Evolutionary conservation across 2,888 invertebrate genomes (phyloP).

Genomic region (Chrysopilus asiliformis): DNA sequence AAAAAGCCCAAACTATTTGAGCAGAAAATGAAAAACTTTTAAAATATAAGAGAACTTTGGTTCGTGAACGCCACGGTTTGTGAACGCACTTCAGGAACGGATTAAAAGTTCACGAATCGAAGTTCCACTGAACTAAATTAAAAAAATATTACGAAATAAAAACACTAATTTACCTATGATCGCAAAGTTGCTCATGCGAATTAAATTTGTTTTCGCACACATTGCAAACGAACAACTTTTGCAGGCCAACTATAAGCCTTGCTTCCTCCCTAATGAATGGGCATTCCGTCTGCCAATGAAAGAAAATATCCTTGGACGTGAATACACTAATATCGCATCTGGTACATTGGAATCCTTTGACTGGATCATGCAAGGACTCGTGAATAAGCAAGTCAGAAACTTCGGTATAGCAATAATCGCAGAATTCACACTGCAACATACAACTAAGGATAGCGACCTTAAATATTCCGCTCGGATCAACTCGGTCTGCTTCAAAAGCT

Average conservation of each 20-base stretch:
- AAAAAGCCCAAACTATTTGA: too few species aligned
- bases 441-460: constrained; percentile 25
- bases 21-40: too few species aligned
- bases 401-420: constrained; percentile 44
- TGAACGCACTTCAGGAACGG: too few species aligned
- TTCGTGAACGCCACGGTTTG: too few species aligned
- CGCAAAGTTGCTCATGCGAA: constrained; percentile 28
- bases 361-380: constrained; percentile 26
- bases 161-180: constrained; percentile 31
- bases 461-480: constrained; percentile 15
- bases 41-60: too few species aligned
- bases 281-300: constrained; percentile 42
- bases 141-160: too few species aligned
- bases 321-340: constrained; percentile 35
- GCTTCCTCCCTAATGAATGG: constrained; percentile 25
- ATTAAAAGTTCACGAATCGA: too few species aligned
- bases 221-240: constrained; percentile 31
- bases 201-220: constrained; percentile 31
- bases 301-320: constrained; percentile 41
- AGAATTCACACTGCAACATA: constrained; percentile 47
- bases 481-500: constrained; percentile 14
- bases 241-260: constrained; percentile 15
- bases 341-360: constrained; percentile 29
- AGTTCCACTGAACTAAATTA: too few species aligned
- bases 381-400: constrained; percentile 35